These are phyloP conservation scores for Cryptomyrus ogoouensis DNA, from an alignment of 2,113 vertebrate genomes.

Conservation along the genomic window DNA sequence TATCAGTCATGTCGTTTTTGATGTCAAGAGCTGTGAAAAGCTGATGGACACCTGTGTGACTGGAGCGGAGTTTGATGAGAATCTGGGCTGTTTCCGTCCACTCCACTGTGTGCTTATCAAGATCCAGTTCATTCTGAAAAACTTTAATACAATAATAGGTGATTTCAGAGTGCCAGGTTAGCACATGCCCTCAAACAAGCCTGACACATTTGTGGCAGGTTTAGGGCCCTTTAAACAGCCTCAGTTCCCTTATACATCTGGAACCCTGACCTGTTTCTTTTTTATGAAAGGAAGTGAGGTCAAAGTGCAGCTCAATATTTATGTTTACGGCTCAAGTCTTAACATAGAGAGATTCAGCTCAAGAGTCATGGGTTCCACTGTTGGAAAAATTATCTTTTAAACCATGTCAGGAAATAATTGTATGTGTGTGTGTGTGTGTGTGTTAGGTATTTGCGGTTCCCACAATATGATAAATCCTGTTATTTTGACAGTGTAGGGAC, in stretches of 20 bases:
- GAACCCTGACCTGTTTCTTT: slow-evolving; percentile 57
- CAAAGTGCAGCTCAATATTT: slow-evolving; percentile 63
- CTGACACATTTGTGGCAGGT: slow-evolving; percentile 19
- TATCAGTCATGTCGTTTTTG: neutral
- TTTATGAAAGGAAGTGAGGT: slow-evolving; percentile 58
- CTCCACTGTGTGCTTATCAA: neutral
- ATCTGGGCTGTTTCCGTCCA: neutral
- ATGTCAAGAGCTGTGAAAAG: neutral
- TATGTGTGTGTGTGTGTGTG: neutral
- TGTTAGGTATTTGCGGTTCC: neutral
- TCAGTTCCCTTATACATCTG: slow-evolving; percentile 16
- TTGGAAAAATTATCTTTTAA: neutral
- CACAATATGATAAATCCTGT: neutral
- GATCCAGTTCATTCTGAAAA: neutral
- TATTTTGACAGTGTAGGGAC: neutral
- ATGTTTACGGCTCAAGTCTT: slow-evolving; percentile 52
- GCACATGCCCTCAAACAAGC: neutral
- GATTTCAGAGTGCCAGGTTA: slow-evolving; percentile 6
- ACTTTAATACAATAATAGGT: neutral
- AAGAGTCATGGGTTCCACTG: slow-evolving; percentile 32
- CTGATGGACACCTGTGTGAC: neutral
- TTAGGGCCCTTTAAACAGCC: slow-evolving; percentile 21
- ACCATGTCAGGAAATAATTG: neutral
- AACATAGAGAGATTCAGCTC: slow-evolving; percentile 62
- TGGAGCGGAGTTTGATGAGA: neutral